Evolutionary conservation across 1,140 invertebrate species (phyloP).

Genomic region (Cryptotermes secundus): DNA sequence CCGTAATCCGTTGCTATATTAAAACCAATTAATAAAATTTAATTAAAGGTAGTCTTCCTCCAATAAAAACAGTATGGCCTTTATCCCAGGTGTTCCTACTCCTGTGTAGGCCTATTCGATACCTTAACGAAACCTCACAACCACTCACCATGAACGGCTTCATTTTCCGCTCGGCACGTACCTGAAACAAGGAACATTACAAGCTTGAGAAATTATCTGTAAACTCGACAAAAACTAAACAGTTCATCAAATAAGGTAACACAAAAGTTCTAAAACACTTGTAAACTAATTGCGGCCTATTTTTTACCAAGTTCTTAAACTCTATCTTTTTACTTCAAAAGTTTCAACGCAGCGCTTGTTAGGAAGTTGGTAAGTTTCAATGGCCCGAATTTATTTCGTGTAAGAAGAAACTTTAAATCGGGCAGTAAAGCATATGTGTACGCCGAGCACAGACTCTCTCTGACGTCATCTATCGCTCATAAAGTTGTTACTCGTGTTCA

Average conservation of each 20-base stretch:
- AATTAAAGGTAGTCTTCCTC: too few relatives aligned
- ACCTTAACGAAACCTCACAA: background rate
- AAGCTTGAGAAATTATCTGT: background rate
- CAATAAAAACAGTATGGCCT: too few relatives aligned
- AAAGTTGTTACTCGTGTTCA: too few relatives aligned
- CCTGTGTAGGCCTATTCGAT: too few relatives aligned
- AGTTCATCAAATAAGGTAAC: background rate
- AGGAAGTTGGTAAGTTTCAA: background rate
- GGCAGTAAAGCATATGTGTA: too few relatives aligned
- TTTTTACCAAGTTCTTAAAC: background rate
- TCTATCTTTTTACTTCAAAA: background rate
- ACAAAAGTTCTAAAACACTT: background rate
- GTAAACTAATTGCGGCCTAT: background rate
- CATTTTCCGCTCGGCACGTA: slow-evolving; percentile 22
- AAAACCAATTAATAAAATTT: too few relatives aligned
- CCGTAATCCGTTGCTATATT: too few relatives aligned
- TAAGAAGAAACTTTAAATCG: too few relatives aligned
- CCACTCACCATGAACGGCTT: slow-evolving; percentile 16
- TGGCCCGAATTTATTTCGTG: background rate
- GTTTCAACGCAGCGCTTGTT: background rate
- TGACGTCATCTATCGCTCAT: too few relatives aligned
- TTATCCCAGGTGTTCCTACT: too few relatives aligned
- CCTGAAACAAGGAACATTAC: slow-evolving; percentile 13
- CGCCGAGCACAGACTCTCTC: too few relatives aligned
- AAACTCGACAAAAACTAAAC: background rate